Evolutionary conservation across 2,113 vertebrate species (phyloP).

Genomic region (Machaerirhynchus nigripectus): DNA sequence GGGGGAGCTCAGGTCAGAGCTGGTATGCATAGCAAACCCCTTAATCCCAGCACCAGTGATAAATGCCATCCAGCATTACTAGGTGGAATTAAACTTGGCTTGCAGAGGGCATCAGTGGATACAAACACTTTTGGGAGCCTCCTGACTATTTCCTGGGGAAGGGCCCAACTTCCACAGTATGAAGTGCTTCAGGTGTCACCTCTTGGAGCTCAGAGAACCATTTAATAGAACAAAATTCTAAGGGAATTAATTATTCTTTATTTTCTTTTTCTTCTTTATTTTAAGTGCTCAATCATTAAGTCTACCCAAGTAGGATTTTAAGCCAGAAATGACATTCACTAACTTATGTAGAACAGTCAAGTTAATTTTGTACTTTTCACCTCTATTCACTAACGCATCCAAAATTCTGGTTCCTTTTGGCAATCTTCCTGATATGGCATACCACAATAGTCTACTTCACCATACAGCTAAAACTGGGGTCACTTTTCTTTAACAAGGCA

Average conservation of each 20-base stretch:
- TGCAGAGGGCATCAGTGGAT: neutral
- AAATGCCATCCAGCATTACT: neutral
- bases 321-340: neutral
- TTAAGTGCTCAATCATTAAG: neutral
- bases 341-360: neutral
- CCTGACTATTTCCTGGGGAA: constrained; percentile 12
- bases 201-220: neutral
- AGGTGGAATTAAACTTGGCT: neutral
- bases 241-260: neutral
- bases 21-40: neutral
- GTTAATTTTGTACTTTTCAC: neutral
- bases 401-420: neutral
- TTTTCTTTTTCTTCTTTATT: neutral
- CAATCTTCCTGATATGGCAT: neutral
- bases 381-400: neutral
- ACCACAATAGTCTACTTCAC: neutral
- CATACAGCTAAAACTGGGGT: neutral
- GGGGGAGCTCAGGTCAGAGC: neutral
- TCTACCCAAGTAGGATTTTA: neutral
- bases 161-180: neutral
- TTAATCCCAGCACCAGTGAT: constrained; percentile 1
- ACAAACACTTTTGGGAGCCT: neutral
- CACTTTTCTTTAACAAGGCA: neutral
- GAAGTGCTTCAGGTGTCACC: neutral
- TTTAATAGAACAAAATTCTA: neutral